Percentiles rank a stretch among this genome's conserved stretches.
Conservation (phyloP, 2,888 invertebrate genomes). For the Pyrrhia umbra region DNA sequence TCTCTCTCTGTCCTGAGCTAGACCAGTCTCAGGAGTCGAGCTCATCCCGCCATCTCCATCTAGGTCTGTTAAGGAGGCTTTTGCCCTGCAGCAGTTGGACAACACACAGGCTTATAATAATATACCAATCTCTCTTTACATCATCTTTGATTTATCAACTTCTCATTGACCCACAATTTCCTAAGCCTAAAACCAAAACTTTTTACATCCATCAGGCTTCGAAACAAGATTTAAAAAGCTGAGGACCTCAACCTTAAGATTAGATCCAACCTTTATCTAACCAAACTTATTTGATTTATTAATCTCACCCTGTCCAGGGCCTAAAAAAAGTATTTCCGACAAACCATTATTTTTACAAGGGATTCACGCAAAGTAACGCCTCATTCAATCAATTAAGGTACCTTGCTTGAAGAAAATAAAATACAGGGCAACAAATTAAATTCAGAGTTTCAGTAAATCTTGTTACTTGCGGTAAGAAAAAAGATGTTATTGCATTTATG, state of each 20-base stretch:
- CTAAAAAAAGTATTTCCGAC: conserved; percentile 35
- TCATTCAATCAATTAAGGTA: conserved; percentile 62
- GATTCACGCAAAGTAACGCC: conserved; percentile 51
- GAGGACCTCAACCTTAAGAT: conserved; percentile 28
- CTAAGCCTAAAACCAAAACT: conserved; percentile 21
- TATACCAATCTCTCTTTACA: background rate
- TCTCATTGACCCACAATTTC: conserved; percentile 16
- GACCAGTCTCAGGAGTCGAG: too few relatives aligned
- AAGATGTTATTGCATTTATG: conserved; percentile 43
- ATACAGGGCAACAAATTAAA: conserved; percentile 56
- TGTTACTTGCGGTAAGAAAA: conserved; percentile 47
- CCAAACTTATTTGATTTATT: conserved; percentile 50
- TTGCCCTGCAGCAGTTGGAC: too few relatives aligned
- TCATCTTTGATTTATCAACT: conserved; percentile 46
- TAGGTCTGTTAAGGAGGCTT: too few relatives aligned
- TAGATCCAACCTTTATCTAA: conserved; percentile 40
- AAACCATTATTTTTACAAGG: conserved; percentile 43
- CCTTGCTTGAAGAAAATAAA: conserved; percentile 56
- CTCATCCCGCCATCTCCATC: too few relatives aligned
- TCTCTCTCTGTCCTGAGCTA: too few relatives aligned
- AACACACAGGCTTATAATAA: too few relatives aligned
- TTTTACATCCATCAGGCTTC: conserved; percentile 40
- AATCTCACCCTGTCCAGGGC: conserved; percentile 17
- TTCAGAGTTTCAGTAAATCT: conserved; percentile 50
- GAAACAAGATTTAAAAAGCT: conserved; percentile 42